Evolutionary conservation across 2,797 vertebrate species (phyloP), one percentile per base, ranked within the genome.

Genomic region (Alosa sapidissima): DNA sequence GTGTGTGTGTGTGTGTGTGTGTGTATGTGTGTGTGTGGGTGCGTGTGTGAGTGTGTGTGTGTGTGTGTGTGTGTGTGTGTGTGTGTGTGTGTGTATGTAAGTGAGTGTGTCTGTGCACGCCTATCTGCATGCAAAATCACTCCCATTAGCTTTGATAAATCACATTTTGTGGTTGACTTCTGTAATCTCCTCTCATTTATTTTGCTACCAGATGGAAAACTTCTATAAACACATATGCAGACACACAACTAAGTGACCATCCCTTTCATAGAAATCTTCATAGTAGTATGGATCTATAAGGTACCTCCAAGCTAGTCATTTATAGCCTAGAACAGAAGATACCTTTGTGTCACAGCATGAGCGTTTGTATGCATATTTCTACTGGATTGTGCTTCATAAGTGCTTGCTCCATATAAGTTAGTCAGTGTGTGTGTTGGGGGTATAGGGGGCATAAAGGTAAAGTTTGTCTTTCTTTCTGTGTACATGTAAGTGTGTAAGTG

Each of bases 51-150:
- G 82, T 82, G 62, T 81, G 75, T 81, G 68, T 81, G 45, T 81
- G 5, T 14, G 28, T 41, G 28, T 41, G 28, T 41, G 14, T 41
- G 55, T 45, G 24, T 10, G 54, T n/a, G 51, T 81, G 85, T 81
- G 54, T 21, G 21, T 83, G 36, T 86, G 81, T 86, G 82, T 55
- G 8, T 87, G 84, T 86, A 84, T 90, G 89, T 87, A 89, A 89
- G 8, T 14, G 16, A 84, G 68, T 54, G 85, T 24, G 55, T 85
- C 6, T 62, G 58, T 60, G 58, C 60, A 13, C 60, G 49, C 68
- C 9, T 82, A 55, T 48, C 68, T 84, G 83, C 10, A 0, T 75
- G 82, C 85, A 90, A 91, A 92, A 91, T 87, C 88, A 84, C 2
- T 41, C 45, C 36, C 8, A 75, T 45, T 75, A 75, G 68, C 68